These are phyloP conservation scores for Gnatocerus cornutus DNA, from an alignment of 2,888 invertebrate species.

Conservation along the genomic window DNA sequence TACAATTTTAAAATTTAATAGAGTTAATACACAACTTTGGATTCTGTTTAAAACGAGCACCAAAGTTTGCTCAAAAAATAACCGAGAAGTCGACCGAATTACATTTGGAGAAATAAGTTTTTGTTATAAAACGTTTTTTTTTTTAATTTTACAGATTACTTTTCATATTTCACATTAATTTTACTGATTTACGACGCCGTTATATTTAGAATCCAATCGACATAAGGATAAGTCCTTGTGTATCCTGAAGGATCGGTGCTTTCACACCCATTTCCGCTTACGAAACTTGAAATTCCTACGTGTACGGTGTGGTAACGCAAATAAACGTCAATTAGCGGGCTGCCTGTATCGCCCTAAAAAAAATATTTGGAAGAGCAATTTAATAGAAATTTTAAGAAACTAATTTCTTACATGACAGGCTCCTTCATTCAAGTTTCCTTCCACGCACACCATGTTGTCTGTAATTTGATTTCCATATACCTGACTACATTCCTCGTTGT, in stretches of 20 bases:
- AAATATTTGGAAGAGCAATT: not conserved
- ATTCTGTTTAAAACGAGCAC: no score
- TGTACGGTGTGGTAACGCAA: not conserved
- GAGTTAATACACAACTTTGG: no score
- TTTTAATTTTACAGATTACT: no score
- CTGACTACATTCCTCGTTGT: constrained; percentile 1
- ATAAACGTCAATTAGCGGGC: constrained; percentile 1
- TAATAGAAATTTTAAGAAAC: constrained; percentile 1
- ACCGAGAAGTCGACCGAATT: no score
- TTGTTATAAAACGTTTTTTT: no score
- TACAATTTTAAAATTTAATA: no score
- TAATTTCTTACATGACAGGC: constrained; percentile 1
- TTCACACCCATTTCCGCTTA: constrained; percentile 36
- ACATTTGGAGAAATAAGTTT: no score
- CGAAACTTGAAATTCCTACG: constrained; percentile 26
- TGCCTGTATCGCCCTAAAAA: constrained; percentile 17
- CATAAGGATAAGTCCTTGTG: constrained; percentile 25
- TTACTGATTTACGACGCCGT: no score
- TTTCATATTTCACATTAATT: no score
- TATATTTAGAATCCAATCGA: constrained; percentile 11
- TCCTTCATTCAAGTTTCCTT: constrained; percentile 11
- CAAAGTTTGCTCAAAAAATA: no score
- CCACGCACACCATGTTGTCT: constrained; percentile 2
- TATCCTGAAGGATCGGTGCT: constrained; percentile 34
- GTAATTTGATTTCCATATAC: constrained; percentile 5